A percentile compares a stretch with the other conserved stretches of the same genome.
These are phyloP conservation scores for Aleiodes alternator DNA, from an alignment of 2,888 invertebrate genomes.

Conservation along the genomic window DNA sequence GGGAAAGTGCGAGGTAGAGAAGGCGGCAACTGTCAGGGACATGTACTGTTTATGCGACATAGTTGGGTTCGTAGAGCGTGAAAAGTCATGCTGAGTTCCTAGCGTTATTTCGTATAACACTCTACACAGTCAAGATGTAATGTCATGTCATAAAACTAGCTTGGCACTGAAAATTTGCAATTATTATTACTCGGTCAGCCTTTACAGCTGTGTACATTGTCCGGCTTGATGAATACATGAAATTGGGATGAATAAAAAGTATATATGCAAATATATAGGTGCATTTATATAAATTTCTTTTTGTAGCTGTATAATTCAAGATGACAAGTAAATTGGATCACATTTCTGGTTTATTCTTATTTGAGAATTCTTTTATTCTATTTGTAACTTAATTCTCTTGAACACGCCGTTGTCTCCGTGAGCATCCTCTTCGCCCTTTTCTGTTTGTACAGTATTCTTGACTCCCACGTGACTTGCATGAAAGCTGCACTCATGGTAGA, in stretches of 20 bases:
- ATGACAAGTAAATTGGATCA: conserved; percentile 7
- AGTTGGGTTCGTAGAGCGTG: conserved; percentile 14
- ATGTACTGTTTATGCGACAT: conserved; percentile 15
- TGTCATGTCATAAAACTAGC: conserved; percentile 35
- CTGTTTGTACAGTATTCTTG: conserved; percentile 51
- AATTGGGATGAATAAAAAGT: neutral
- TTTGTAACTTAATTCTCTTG: conserved; percentile 50
- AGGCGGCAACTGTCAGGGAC: conserved; percentile 16
- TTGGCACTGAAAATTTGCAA: conserved; percentile 19
- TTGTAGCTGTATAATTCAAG: conserved; percentile 15
- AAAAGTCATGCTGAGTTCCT: conserved; percentile 29
- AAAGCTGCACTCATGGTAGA: conserved; percentile 33
- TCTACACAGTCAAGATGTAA: conserved; percentile 18
- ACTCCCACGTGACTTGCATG: conserved; percentile 58
- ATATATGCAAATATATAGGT: neutral
- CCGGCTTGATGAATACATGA: neutral
- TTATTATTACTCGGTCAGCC: conserved; percentile 24
- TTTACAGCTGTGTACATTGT: neutral
- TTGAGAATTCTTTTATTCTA: conserved; percentile 17
- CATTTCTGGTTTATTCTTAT: conserved; percentile 31
- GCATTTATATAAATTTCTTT: neutral
- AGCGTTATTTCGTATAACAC: conserved; percentile 5
- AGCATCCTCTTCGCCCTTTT: conserved; percentile 50
- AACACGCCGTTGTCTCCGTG: conserved; percentile 38
- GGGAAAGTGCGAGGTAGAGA: conserved; percentile 37